phyloP scores from a whole-genome alignment of 1,140 invertebrate genomes.

The Drosophila dunni region DNA sequence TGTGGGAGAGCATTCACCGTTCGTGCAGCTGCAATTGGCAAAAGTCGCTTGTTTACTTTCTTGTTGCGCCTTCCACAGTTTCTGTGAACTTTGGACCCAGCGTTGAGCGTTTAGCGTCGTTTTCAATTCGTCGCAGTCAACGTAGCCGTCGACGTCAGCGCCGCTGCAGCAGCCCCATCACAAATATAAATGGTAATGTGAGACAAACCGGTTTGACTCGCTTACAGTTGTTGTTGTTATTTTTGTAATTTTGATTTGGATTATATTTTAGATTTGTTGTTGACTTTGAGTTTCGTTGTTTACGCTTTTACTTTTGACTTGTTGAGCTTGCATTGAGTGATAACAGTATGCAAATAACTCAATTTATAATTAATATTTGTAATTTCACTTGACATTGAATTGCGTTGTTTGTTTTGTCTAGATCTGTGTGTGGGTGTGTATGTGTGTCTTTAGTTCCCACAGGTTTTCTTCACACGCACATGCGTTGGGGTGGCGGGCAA shows the following conservation, averaged over 20 bases:
- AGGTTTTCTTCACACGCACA: slow-evolving; percentile 8
- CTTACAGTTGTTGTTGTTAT: slow-evolving; percentile 4
- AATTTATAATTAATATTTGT: background rate
- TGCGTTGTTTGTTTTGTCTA: slow-evolving; percentile 5
- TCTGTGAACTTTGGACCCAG: slow-evolving; percentile 41
- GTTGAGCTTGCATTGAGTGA: background rate
- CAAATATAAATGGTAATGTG: slow-evolving; percentile 32
- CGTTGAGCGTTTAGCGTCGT: slow-evolving; percentile 20
- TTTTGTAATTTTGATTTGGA: slow-evolving; percentile 18
- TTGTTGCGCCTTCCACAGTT: slow-evolving; percentile 30
- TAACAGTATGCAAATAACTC: background rate
- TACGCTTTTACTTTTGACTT: slow-evolving; percentile 19
- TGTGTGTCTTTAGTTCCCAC: no score
- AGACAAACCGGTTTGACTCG: slow-evolving; percentile 40
- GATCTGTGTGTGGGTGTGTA: background rate
- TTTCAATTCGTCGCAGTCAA: slow-evolving; percentile 19
- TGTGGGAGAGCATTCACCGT: slow-evolving; percentile 23
- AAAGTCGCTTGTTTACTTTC: slow-evolving; percentile 39
- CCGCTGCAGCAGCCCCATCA: background rate
- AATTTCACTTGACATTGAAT: slow-evolving; percentile 11
- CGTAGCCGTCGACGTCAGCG: background rate
- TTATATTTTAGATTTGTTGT: slow-evolving; percentile 3
- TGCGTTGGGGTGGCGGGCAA: slow-evolving; percentile 12
- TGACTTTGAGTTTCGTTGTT: slow-evolving; percentile 2
- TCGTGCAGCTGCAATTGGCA: slow-evolving; percentile 24